Conservation (phyloP, 1,140 invertebrate genomes). For the Vollenhovia emeryi region DNA sequence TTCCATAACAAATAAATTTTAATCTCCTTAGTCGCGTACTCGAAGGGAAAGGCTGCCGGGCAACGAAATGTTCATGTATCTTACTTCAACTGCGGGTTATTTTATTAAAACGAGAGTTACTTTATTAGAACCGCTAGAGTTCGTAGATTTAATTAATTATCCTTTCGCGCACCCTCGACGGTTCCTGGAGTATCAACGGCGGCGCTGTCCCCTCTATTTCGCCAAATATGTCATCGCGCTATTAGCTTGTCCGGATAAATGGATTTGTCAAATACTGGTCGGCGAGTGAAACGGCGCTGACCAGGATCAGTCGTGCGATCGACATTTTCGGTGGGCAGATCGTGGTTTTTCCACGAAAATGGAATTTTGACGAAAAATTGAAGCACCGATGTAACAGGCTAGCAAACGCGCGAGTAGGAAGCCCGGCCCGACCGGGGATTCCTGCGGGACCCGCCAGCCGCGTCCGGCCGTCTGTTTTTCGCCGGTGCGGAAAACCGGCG, state of each 20-base stretch:
- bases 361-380: constrained; percentile 79
- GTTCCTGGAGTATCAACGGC: not conserved
- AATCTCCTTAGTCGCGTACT: not conserved
- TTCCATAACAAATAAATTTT: constrained; percentile 28
- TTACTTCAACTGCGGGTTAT: not conserved
- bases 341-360: constrained; percentile 68
- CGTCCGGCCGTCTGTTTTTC: constrained; percentile 33
- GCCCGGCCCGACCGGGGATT: constrained; percentile 15
- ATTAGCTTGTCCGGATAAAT: not conserved
- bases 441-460: constrained; percentile 64
- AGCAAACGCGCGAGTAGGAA: constrained; percentile 70
- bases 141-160: constrained; percentile 19
- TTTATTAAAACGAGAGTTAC: constrained; percentile 20
- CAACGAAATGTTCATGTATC: not conserved
- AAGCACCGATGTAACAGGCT: constrained; percentile 74
- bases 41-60: not conserved
- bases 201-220: not conserved
- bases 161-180: not conserved
- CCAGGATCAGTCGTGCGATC: not conserved
- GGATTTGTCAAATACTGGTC: not conserved
- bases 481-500: constrained; percentile 70
- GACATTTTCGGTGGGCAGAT: not conserved
- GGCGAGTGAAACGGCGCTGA: not conserved
- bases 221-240: not conserved
- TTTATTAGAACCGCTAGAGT: not conserved